Conservation (phyloP, 1,140 invertebrate species). For the Tetramorium parvispinum region DNA sequence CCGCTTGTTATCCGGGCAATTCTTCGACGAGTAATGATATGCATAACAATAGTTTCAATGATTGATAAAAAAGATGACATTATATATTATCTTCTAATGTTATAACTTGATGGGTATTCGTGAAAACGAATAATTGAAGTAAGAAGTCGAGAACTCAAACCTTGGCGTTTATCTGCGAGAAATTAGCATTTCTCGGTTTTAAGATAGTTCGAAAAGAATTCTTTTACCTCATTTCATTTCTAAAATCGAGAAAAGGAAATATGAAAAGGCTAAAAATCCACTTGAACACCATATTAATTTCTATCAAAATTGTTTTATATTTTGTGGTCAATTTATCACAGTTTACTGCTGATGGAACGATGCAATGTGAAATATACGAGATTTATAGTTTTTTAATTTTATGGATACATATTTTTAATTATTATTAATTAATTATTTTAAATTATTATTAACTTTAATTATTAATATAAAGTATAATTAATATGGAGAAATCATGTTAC, state of each 20-base stretch:
- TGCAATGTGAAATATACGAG: neutral
- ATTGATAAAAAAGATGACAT: constrained; percentile 20
- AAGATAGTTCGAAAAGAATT: neutral
- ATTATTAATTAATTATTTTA: neutral
- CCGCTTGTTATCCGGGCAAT: neutral
- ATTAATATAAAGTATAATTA: constrained; percentile 23
- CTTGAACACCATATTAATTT: neutral
- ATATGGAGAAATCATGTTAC: neutral
- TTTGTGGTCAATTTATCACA: constrained; percentile 3
- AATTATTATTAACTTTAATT: no score
- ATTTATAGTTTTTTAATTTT: neutral
- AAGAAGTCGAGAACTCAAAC: neutral
- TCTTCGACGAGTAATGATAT: constrained; percentile 5
- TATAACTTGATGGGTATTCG: neutral
- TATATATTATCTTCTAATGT: neutral
- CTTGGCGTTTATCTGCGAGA: neutral
- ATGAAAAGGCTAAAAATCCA: neutral
- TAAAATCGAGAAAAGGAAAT: neutral
- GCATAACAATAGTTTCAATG: constrained; percentile 26
- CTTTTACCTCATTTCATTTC: neutral
- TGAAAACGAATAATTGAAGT: neutral
- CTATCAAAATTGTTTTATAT: neutral
- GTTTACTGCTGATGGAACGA: neutral
- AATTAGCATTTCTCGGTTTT: neutral
- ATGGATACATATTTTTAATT: neutral